These are phyloP conservation scores for Poecilia latipinna DNA, from an alignment of 2,113 vertebrate genomes.

Conservation along the genomic window DNA sequence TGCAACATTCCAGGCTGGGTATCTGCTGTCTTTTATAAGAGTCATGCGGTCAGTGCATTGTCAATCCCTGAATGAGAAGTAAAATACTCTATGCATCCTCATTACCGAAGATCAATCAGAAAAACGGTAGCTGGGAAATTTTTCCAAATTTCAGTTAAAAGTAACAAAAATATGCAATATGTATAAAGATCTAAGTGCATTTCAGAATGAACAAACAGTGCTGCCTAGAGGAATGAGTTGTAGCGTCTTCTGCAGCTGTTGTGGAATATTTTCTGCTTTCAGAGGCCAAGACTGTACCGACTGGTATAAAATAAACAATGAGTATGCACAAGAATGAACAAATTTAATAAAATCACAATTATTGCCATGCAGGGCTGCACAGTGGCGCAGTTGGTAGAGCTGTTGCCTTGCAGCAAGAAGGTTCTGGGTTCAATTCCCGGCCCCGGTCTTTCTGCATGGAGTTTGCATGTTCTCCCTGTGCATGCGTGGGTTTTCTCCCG, in stretches of 20 bases:
- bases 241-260: too few relatives aligned
- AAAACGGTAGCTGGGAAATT: neutral
- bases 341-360: too few relatives aligned
- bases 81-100: neutral
- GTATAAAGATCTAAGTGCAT: neutral
- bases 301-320: neutral
- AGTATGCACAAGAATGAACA: too few relatives aligned
- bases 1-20: conserved; percentile 29
- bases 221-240: neutral
- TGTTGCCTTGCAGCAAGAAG: too few relatives aligned
- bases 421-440: too few relatives aligned
- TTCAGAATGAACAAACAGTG: neutral
- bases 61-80: neutral
- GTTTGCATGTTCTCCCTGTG: too few relatives aligned
- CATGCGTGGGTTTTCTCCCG: too few relatives aligned
- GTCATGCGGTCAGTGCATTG: neutral
- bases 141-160: neutral
- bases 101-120: neutral
- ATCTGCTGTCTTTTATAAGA: neutral
- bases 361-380: too few relatives aligned
- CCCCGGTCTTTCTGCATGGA: too few relatives aligned
- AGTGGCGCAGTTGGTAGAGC: too few relatives aligned
- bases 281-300: too few relatives aligned
- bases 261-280: too few relatives aligned
- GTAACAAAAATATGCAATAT: neutral